phyloP scores from a whole-genome alignment of 2,888 invertebrate species.

The Arctia plantaginis region DNA sequence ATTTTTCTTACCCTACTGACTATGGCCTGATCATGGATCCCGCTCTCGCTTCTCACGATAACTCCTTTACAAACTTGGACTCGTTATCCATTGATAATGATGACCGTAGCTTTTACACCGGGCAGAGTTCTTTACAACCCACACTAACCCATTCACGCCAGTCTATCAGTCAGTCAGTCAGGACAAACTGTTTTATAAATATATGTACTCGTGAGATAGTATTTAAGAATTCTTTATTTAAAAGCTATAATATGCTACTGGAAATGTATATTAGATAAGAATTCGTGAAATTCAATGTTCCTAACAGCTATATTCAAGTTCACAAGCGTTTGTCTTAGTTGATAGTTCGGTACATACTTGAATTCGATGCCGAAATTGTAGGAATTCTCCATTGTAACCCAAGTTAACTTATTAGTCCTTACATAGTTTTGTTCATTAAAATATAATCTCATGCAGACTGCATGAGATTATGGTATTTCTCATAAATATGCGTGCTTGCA shows the following conservation, averaged over 20 bases:
- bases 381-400: constrained; percentile 60
- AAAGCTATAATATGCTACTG: not conserved
- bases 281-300: constrained; percentile 39
- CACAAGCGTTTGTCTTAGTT: constrained; percentile 61
- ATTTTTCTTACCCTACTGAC: too few relatives aligned
- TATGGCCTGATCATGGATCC: too few relatives aligned
- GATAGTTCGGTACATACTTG: constrained; percentile 59
- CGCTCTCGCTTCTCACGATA: too few relatives aligned
- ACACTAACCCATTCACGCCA: too few relatives aligned
- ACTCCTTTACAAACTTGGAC: too few relatives aligned
- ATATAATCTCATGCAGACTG: not conserved
- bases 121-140: too few relatives aligned
- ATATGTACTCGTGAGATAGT: constrained; percentile 13
- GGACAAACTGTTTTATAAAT: too few relatives aligned
- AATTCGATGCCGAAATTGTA: constrained; percentile 66
- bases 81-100: too few relatives aligned
- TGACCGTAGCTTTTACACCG: too few relatives aligned
- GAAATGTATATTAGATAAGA: constrained; percentile 21
- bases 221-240: constrained; percentile 26
- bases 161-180: too few relatives aligned
- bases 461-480: too few relatives aligned
- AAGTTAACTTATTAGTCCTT: constrained; percentile 72
- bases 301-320: constrained; percentile 42
- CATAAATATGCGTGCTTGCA: not conserved
- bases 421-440: constrained; percentile 56